phyloP scores from a whole-genome alignment of 2,797 vertebrate genomes.

The Sebastes hopkinsi region DNA sequence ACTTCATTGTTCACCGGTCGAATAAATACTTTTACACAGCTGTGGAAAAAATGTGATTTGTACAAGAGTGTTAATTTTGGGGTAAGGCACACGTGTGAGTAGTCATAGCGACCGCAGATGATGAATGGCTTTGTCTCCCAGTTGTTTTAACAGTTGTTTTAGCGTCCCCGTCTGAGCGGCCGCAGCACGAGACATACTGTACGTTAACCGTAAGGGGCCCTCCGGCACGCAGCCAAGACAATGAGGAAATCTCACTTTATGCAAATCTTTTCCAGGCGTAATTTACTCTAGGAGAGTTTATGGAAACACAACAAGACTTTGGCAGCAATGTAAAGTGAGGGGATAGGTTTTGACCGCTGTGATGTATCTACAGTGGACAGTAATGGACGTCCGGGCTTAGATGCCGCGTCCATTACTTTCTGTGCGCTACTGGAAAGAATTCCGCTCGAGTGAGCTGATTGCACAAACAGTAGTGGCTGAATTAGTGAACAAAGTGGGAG shows the following conservation, averaged over 20 bases:
- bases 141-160: slow-evolving; percentile 75
- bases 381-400: slow-evolving; percentile 33
- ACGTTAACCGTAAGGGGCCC: slow-evolving; percentile 22
- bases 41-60: slow-evolving; percentile 46
- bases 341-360: slow-evolving; percentile 32
- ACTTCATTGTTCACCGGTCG: slow-evolving; percentile 15
- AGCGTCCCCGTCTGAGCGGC: slow-evolving; percentile 6
- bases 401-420: slow-evolving; percentile 14
- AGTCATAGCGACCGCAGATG: slow-evolving; percentile 55
- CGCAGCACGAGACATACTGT: slow-evolving; percentile 17
- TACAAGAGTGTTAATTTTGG: slow-evolving; percentile 27
- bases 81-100: slow-evolving; percentile 22
- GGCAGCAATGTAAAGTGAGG: slow-evolving; percentile 40
- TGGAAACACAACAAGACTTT: slow-evolving; percentile 61
- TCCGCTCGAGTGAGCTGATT: slow-evolving; percentile 49
- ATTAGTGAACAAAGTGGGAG: slow-evolving; percentile 50
- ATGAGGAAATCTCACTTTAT: slow-evolving; percentile 43
- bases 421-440: slow-evolving; percentile 61
- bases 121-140: slow-evolving; percentile 60
- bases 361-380: slow-evolving; percentile 46
- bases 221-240: slow-evolving; percentile 37
- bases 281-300: slow-evolving; percentile 56
- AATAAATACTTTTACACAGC: slow-evolving; percentile 42
- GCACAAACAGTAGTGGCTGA: slow-evolving; percentile 63
- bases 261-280: slow-evolving; percentile 46